Evolutionary conservation across 2,113 vertebrate species (phyloP).

Genomic region (Henicopernis longicauda): DNA sequence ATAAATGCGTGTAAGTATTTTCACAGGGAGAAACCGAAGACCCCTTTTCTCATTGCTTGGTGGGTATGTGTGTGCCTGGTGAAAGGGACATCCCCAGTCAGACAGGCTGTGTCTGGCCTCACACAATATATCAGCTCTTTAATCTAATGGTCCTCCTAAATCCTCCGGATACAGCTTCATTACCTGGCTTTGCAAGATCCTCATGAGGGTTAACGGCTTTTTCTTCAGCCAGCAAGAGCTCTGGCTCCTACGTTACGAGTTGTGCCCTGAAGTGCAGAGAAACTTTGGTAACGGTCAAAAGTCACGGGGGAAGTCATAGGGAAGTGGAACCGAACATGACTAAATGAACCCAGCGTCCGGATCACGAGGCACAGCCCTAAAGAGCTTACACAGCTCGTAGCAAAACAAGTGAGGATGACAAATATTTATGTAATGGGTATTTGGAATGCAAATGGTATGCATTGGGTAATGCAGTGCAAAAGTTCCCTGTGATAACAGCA

Average conservation of each 20-base stretch:
- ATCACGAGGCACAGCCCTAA: not conserved
- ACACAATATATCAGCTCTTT: not conserved
- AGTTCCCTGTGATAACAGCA: not conserved
- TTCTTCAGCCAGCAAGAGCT: not conserved
- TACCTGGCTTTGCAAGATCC: not conserved
- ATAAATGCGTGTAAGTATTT: not conserved
- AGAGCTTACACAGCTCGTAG: not conserved
- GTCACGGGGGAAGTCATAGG: not conserved
- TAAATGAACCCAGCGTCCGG: not conserved
- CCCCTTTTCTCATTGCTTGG: not conserved
- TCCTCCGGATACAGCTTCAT: not conserved
- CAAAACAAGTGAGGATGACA: not conserved
- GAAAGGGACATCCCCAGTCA: not conserved
- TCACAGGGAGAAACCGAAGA: not conserved
- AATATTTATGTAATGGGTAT: slow-evolving; percentile 25
- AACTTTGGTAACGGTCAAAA: not conserved
- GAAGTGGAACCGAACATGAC: not conserved
- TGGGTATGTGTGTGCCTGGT: not conserved
- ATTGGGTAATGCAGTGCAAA: not conserved
- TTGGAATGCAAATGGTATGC: slow-evolving; percentile 35
- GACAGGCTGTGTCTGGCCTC: not conserved
- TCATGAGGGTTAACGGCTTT: not conserved
- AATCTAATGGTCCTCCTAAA: not conserved
- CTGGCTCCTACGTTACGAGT: not conserved
- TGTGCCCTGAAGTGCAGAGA: not conserved